Percentiles rank a stretch among this genome's conserved stretches.
Evolutionary conservation across 2,797 vertebrate genomes (phyloP).

Genomic region (Pelochelys cantorii): DNA sequence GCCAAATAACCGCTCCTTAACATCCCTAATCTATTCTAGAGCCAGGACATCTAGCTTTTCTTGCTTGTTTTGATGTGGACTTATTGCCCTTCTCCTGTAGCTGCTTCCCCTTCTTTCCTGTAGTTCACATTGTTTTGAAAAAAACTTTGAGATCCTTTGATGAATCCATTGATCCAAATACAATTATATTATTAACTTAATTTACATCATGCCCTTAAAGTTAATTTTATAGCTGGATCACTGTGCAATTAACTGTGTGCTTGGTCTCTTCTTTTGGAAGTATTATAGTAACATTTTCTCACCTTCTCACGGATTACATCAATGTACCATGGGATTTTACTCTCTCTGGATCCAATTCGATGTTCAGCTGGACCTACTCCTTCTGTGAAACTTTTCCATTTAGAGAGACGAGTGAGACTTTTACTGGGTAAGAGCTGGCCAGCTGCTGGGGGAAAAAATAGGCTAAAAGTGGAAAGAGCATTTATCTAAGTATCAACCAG

Average conservation of each 20-base stretch:
- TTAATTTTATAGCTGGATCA: background rate
- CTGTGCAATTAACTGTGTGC: background rate
- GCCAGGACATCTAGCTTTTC: background rate
- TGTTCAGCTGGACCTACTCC: background rate
- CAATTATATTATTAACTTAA: background rate
- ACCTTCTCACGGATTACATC: conserved; percentile 71
- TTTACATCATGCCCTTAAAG: background rate
- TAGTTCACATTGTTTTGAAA: background rate
- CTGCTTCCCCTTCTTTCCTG: background rate
- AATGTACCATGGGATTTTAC: conserved; percentile 67
- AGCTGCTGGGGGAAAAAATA: background rate
- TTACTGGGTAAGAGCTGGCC: conserved; percentile 27
- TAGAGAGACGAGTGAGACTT: conserved; percentile 26
- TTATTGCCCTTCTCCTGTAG: background rate
- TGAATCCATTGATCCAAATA: background rate
- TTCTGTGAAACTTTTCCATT: background rate
- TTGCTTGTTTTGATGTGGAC: background rate
- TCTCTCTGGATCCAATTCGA: accelerated
- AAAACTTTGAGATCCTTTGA: background rate
- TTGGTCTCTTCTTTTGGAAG: background rate
- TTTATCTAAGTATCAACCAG: background rate
- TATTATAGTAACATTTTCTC: background rate
- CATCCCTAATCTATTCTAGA: background rate
- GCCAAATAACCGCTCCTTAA: too few relatives aligned
- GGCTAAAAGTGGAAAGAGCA: background rate